Evolutionary conservation across 2,888 invertebrate genomes (phyloP).

Genomic region (Bombylius major): DNA sequence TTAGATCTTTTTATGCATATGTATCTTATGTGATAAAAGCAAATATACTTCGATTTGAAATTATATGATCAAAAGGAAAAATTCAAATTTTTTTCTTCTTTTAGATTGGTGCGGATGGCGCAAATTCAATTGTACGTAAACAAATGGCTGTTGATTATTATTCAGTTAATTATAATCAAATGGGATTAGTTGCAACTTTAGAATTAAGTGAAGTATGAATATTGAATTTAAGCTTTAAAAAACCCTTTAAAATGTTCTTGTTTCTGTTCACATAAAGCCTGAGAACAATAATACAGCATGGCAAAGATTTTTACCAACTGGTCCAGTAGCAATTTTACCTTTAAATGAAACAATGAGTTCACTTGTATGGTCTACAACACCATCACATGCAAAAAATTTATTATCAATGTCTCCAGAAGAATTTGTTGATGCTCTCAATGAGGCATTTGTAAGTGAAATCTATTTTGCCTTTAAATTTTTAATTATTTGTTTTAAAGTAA

Average conservation of each 20-base stretch:
- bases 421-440: conserved; percentile 81
- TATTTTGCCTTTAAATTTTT: neutral
- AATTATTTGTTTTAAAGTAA: neutral
- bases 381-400: conserved; percentile 60
- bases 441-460: conserved; percentile 55
- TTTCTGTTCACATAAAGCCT: conserved; percentile 35
- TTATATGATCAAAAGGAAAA: too few relatives aligned
- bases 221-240: too few relatives aligned
- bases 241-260: too few relatives aligned
- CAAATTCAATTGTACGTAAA: conserved; percentile 72
- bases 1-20: too few relatives aligned
- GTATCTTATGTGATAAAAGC: too few relatives aligned
- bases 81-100: too few relatives aligned
- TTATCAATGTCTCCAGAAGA: conserved; percentile 55
- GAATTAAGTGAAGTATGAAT: conserved; percentile 40
- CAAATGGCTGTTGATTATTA: conserved; percentile 71
- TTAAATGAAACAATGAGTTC: conserved; percentile 66
- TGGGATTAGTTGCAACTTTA: conserved; percentile 86
- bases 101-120: conserved; percentile 90
- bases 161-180: conserved; percentile 75
- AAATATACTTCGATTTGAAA: too few relatives aligned
- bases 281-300: conserved; percentile 78
- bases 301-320: conserved; percentile 88
- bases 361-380: conserved; percentile 86
- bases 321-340: conserved; percentile 87